phyloP scores from a whole-genome alignment of 2,888 invertebrate species.

The Pachycephus smyrnensis region DNA sequence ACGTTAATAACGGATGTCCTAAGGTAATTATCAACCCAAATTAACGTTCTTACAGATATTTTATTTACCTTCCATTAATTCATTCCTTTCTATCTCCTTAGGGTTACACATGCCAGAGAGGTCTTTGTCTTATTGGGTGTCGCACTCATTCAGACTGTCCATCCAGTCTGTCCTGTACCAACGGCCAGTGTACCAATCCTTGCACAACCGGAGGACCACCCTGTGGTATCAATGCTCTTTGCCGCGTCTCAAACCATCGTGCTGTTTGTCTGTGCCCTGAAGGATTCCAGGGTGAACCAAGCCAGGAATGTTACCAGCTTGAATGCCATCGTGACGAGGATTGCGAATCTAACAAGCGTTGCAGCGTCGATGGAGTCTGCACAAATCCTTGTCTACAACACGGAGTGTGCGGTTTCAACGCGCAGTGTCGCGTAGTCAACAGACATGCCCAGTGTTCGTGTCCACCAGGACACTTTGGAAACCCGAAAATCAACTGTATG shows the following conservation, averaged over 20 bases:
- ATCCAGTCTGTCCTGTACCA: slow-evolving; percentile 79
- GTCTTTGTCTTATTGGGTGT: slow-evolving; percentile 84
- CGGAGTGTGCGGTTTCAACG: slow-evolving; percentile 85
- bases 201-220: slow-evolving; percentile 74
- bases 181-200: slow-evolving; percentile 78
- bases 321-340: slow-evolving; percentile 83
- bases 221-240: slow-evolving; percentile 85
- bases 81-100: slow-evolving; percentile 61
- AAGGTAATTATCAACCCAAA: slow-evolving; percentile 53
- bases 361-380: slow-evolving; percentile 78
- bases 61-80: background rate
- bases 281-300: slow-evolving; percentile 86
- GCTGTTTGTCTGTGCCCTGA: slow-evolving; percentile 90
- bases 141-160: slow-evolving; percentile 83
- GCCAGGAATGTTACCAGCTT: slow-evolving; percentile 78
- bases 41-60: background rate
- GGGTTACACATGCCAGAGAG: slow-evolving; percentile 81
- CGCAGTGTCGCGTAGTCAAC: slow-evolving; percentile 84
- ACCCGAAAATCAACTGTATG: slow-evolving; percentile 77
- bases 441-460: slow-evolving; percentile 83
- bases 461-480: slow-evolving; percentile 80
- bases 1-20: slow-evolving; percentile 75
- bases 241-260: slow-evolving; percentile 83
- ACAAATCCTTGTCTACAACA: slow-evolving; percentile 84
- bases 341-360: slow-evolving; percentile 82